Base-by-base conservation (phyloP, 2,113 vertebrate species). In the Paracanthobrama guichenoti region DNA sequence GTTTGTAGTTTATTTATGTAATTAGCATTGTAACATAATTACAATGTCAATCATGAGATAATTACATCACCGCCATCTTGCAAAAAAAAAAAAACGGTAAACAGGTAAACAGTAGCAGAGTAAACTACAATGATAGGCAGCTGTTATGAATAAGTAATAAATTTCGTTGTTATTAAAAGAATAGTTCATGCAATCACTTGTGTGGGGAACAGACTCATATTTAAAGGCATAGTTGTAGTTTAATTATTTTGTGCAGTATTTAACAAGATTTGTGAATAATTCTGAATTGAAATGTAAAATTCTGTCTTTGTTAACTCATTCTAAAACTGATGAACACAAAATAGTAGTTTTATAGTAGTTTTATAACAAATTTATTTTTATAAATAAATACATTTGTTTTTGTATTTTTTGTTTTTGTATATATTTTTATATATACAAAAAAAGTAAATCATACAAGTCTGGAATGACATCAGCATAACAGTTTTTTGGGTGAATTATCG, bases 1-100 rank as follows among this genome's bases (percentile, higher is more conserved):
- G 53, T 86, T 66, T 31, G 44, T 28, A 24, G 59, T 53, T 31
- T 82, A 77, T 80, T 81, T 57, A 71, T 83, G 55, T 39, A 73
- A 72, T 79, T 86, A 73, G 26, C 28, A 79, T 42, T 22, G 53
- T 48, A 44, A 73, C 55, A 24, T 83, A 62, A 82, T 82, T 78
- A 60, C 39, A 42, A 24, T 35, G 39, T 62, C 73, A 77, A 69
- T 76, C 81, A 67, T 35, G 78, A 50, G 26, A 86, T 83, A 71
- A 79, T 79, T 39, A 53, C 10, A n/a, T 64, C 22, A 42, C 22
- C 42, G 64, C 64, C 10, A 53, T 28, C 44, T 44, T 22, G 12
- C 6, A 16, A 64, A 35, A 22, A 48, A 31, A 39, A 24, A 1
- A 3, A 64, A 39, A 2, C 3, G 18, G 1, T 79, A 31, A 18